Evolutionary conservation across 2,888 invertebrate genomes (phyloP), one percentile per base, ranked within the genome.

Genomic region (Leptura quadrifasciata): DNA sequence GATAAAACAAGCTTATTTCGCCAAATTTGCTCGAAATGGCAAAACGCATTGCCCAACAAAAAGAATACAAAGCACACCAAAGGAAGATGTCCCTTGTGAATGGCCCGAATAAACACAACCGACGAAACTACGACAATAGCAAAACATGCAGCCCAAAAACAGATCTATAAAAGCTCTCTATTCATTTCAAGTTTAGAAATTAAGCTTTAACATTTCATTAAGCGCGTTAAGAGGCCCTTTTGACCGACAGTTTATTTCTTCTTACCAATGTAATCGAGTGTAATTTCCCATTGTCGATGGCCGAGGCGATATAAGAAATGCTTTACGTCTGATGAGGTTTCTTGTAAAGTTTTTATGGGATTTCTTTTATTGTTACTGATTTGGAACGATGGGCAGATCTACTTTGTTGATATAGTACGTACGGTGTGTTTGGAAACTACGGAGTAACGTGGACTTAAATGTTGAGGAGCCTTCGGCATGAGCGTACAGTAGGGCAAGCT

Each of bases 171-270:
- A 76, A 68, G 75, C 68, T 70, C 54, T 65, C 76, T 71, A 78
- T 80, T 80, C 78, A 80, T 61, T 69, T 24, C 63, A 70, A 80
- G 81, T 81, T 80, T 82, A 77, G 81, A 86, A 86, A 85, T 86
- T 86, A 81, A 84, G 86, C 84, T 86, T 85, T 86, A 84, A 84
- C 86, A 84, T 85, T 86, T 86, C 85, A 86, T 86, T 86, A 82
- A 82, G 82, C 84, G 84, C 81, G 85, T 84, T 84, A 85, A 86
- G 85, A 82, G 81, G 80, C 80, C 79, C 79, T 77, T 83, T 80
- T 80, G 81, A 76, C 78, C 77, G 78, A 81, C 82, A 79, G 76
- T 78, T 80, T 81, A 52, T 71, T 73, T 76, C 73, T 80, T 74
- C 74, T 74, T 75, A 60, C 74, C 78, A 72, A 76, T 65, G 79